Conservation (phyloP, 2,797 vertebrate species). For the Caiman crocodilus region DNA sequence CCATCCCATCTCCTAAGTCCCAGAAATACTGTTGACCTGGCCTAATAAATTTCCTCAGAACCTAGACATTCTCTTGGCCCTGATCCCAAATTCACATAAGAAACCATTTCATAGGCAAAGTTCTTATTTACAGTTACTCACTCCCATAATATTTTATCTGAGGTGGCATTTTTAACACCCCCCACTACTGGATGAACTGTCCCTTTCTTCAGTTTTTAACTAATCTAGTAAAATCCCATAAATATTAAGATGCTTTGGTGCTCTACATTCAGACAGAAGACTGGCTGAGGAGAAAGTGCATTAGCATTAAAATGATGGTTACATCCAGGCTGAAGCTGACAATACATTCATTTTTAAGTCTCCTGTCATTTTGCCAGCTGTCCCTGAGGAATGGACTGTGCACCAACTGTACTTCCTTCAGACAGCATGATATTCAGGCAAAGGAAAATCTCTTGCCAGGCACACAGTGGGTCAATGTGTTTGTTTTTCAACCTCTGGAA, state of each 20-base stretch:
- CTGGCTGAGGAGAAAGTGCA: conserved; percentile 62
- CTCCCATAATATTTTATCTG: conserved; percentile 78
- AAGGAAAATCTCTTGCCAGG: conserved; percentile 16
- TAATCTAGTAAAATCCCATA: conserved; percentile 77
- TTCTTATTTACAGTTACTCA: conserved; percentile 77
- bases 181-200: conserved; percentile 72
- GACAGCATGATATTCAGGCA: fast-evolving
- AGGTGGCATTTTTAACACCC: conserved; percentile 79
- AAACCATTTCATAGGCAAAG: conserved; percentile 75
- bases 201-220: conserved; percentile 74
- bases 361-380: conserved; percentile 59
- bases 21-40: conserved; percentile 76
- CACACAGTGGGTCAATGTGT: conserved; percentile 18
- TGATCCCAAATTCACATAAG: conserved; percentile 79
- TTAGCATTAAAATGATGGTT: conserved; percentile 70
- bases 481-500: background rate
- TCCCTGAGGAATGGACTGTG: conserved; percentile 42
- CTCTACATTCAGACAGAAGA: conserved; percentile 59
- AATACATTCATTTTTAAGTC: conserved; percentile 63
- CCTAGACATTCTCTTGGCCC: conserved; percentile 75
- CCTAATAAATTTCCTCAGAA: conserved; percentile 76
- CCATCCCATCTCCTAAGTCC: conserved; percentile 68
- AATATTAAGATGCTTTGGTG: conserved; percentile 74
- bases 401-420: conserved; percentile 22
- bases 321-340: conserved; percentile 68